Evolutionary conservation across 1,140 invertebrate genomes (phyloP), one percentile per base, ranked within the genome.

Genomic region (Leptopilina boulardi): DNA sequence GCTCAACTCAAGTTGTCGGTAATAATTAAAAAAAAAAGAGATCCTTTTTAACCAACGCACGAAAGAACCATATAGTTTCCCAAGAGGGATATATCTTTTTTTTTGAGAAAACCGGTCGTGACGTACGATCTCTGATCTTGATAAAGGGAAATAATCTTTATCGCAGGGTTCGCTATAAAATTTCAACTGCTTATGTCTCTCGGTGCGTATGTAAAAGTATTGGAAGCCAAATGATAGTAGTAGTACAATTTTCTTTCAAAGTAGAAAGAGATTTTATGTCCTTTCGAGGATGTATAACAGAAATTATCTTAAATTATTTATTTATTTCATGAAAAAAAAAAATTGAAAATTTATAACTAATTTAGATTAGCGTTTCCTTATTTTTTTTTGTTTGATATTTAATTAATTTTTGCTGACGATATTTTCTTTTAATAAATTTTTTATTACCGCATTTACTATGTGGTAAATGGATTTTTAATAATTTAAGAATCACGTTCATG

Each of bases 101-200:
- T 66, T 66, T 66, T 30, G 13, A 30, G 59, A 66, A n/a, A 66
- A 66, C 59, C 59, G 59, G 59, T 66, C 23, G 59, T 66, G 59
- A 66, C 59, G 26, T 66, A 66, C 59, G 26, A 30, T 66, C 23
- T 66, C 26, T 66, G 59, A 66, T 66, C 23, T 66, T 66, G 59
- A 34, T 66, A 66, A 66, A 66, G 59, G 59, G 13, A 66, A 66
- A 66, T 66, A 66, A 66, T 66, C 59, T 66, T 66, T 66, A 66
- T 66, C 26, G 23, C 10, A 30, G 23, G 59, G 26, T 66, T 66
- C 23, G 59, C 59, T 66, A 66, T 66, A 66, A 66, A 66, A 66
- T 66, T 66, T 30, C 23, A 66, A 30, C 23, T 30, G 26, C 23
- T n/a, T 30, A 11, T 9, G 5, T 38, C 8, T 30, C 3, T 66